phyloP scores from a whole-genome alignment of 1,140 invertebrate genomes.

The Zeugodacus cucurbitae region DNA sequence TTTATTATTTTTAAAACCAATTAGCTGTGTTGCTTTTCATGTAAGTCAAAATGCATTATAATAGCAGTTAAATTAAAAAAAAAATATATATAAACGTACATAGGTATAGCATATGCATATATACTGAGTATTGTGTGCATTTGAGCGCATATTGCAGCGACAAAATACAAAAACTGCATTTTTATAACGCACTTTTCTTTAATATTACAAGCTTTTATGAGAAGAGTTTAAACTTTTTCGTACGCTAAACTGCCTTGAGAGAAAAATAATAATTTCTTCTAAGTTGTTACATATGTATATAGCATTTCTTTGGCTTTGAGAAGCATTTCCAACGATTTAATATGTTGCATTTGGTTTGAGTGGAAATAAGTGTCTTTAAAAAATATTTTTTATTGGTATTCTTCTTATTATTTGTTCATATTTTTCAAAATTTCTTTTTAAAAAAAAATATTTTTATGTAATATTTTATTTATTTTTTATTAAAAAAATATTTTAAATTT shows the following conservation, averaged over 20 bases:
- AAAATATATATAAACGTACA: background rate
- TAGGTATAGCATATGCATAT: too few species aligned
- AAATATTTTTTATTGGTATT: too few species aligned
- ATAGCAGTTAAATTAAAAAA: background rate
- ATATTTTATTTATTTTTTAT: too few species aligned
- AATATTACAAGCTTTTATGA: background rate
- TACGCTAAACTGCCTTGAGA: background rate
- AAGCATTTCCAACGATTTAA: background rate
- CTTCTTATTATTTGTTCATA: too few species aligned
- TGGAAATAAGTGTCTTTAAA: background rate
- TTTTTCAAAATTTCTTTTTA: background rate
- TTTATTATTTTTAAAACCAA: background rate
- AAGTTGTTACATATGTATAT: background rate
- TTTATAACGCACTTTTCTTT: background rate
- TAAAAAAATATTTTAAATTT: too few species aligned
- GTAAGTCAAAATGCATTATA: background rate
- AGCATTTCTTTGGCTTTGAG: background rate
- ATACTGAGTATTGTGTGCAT: background rate
- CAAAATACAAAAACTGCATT: background rate
- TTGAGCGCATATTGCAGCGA: background rate
- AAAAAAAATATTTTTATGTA: too few species aligned
- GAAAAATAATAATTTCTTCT: background rate
- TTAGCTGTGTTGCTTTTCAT: constrained; percentile 2
- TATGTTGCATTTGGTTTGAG: background rate
- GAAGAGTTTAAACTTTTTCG: background rate